Conservation (phyloP, 2,113 vertebrate genomes). For the Gadus chalcogrammus region DNA sequence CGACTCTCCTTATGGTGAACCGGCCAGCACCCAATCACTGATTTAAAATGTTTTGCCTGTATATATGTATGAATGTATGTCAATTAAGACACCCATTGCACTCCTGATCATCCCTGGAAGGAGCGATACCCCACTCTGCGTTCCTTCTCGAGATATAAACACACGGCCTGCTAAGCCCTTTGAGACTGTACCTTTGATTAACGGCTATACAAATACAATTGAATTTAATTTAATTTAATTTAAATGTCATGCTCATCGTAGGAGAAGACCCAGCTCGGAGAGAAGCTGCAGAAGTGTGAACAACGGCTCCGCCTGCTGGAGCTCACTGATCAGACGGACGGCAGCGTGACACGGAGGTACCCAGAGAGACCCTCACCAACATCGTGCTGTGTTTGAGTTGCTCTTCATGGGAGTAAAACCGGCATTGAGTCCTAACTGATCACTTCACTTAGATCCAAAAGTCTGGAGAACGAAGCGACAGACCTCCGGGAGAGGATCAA, state of each 20-base stretch:
- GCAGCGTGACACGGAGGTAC: slow-evolving; percentile 73
- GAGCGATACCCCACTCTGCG: too few species aligned
- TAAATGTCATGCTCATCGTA: slow-evolving; percentile 43
- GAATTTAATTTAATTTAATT: neutral
- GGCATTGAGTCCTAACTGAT: neutral
- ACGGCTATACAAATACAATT: too few species aligned
- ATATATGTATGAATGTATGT: too few species aligned
- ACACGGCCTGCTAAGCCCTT: too few species aligned
- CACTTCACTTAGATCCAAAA: slow-evolving; percentile 74
- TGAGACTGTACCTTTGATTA: too few species aligned
- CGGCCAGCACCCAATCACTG: too few species aligned
- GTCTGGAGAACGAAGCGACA: slow-evolving; percentile 78
- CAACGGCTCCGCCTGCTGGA: slow-evolving; percentile 72
- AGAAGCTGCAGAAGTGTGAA: slow-evolving; percentile 83
- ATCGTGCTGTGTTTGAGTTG: neutral
- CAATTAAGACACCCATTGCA: too few species aligned
- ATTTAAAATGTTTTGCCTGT: too few species aligned
- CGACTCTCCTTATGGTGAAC: too few species aligned
- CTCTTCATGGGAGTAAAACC: neutral
- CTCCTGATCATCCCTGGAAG: too few species aligned
- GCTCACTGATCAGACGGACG: slow-evolving; percentile 64
- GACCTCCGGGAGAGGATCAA: slow-evolving; percentile 88
- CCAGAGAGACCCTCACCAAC: neutral
- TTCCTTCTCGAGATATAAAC: too few species aligned
- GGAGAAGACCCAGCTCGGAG: slow-evolving; percentile 86